Percentiles rank a stretch among this genome's conserved stretches.
These are phyloP conservation scores for Argyra leucocephala DNA, from an alignment of 2,888 invertebrate genomes.

Conservation along the genomic window DNA sequence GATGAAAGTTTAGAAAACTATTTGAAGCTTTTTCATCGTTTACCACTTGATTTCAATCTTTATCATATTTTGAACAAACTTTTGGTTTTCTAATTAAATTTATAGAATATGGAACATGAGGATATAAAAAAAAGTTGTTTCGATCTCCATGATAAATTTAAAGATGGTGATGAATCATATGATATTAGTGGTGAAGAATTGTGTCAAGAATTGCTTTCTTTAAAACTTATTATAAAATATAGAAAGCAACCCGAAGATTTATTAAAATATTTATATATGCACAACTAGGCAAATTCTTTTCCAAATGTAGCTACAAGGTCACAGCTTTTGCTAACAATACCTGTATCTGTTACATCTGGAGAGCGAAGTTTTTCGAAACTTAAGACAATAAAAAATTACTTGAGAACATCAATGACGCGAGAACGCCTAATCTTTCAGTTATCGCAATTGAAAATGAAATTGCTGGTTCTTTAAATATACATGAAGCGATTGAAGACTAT, in stretches of 20 bases:
- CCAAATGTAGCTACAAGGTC: neutral
- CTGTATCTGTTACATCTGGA: conserved; percentile 9
- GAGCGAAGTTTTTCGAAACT: conserved; percentile 9
- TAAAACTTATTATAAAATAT: conserved; percentile 8
- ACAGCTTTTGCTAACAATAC: conserved; percentile 8
- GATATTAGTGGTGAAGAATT: conserved; percentile 9
- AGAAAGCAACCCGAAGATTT: conserved; percentile 9
- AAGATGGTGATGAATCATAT: conserved; percentile 9
- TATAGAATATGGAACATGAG: conserved; percentile 7
- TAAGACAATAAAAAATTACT: conserved; percentile 10
- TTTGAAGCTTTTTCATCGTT: conserved; percentile 8
- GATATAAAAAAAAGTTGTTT: conserved; percentile 8
- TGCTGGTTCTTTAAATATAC: conserved; percentile 9
- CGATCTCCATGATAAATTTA: conserved; percentile 8
- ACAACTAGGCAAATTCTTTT: conserved; percentile 7
- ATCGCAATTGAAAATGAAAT: conserved; percentile 9
- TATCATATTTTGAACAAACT: conserved; percentile 8
- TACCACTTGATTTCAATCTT: conserved; percentile 7
- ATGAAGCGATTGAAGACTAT: conserved; percentile 7
- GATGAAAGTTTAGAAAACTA: conserved; percentile 7
- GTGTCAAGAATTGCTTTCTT: conserved; percentile 8
- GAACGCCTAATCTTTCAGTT: conserved; percentile 9
- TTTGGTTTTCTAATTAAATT: conserved; percentile 7
- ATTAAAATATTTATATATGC: conserved; percentile 9
- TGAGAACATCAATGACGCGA: conserved; percentile 9